Base-by-base conservation (phyloP, 2,888 invertebrate genomes). In the Cerceris ruficornis region DNA sequence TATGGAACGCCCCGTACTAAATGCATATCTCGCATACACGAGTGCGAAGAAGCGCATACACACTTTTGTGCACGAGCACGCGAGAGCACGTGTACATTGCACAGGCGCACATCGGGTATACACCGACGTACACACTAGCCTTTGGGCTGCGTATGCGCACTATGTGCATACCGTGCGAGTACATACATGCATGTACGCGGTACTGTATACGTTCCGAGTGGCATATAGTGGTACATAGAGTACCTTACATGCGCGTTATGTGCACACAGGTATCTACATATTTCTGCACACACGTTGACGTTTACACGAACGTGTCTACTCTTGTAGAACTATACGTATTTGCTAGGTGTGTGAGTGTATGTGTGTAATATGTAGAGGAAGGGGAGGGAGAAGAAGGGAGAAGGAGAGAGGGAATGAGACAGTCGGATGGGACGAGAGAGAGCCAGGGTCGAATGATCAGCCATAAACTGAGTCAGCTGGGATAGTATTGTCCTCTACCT, bases 401-500 rank as follows among this genome's bases (percentile, higher is more conserved):
- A 73, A 65, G 66, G 75, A 55, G 58, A 46, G 50, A 73, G 62
- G 46, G 60, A 41, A 43, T 42, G 65, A 62, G 46, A 49, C 60
- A 65, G 61, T 68, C 50, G 70, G 78, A 66, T 62, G 39, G 52
- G 64, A 58, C 62, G 66, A 70, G 60, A 41, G 65, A 57, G 76
- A 39, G 52, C 84, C 89, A 89, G 89, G 88, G 88, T 89, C 90
- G 88, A 90, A 90, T 89, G 89, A 90, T 90, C 90, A 89, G 87
- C 88, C 82, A 88, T 89, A 89, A 90, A 89, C 89, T 88, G 90
- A 90, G 87, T 90, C 88, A 88, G 87, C 90, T 83, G 86, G 79
- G 83, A 86, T 86, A 86, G 84, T 86, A 88, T 88, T 89, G 87
- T 87, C 87, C 87, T 78, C 69, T 77, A 76, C 77, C 75, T 75